Base-by-base conservation (phyloP, 1,140 invertebrate genomes). In the Plectus sambesii region DNA sequence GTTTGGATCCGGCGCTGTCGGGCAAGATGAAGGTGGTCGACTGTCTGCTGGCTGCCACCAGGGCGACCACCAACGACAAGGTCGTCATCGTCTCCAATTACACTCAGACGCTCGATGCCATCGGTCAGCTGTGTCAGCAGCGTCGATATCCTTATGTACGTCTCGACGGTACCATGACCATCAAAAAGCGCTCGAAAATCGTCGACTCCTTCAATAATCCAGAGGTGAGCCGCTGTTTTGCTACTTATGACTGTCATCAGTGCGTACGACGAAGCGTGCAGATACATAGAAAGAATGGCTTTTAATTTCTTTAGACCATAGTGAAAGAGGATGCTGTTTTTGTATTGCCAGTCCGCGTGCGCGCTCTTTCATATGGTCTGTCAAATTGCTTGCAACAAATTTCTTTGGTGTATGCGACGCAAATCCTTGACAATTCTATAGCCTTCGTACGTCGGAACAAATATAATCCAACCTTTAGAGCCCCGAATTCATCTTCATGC, bases 41-140 rank as follows among this genome's bases (percentile, higher is more conserved):
- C 72, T 85, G 82, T 63, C 78, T 99, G 40, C 73, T 99, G 33
- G 92, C 90, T 2, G 77, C 89, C 43, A 79, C 97, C 36, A 87
- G 88, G 69, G 73, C 80, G 12, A 83, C 80, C 8, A 87, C 83
- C 2, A 81, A 81, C 60, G 94, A 99, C 68, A 97, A 96, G 75
- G 85, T 98, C 40, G 93, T 99, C 1, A 74, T 99, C 1, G 89
- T 99, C 5, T 98, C 93, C 15, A 99, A 99, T 72, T 99, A 98
- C 65, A 99, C 94, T 2, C 90, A 98, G 73, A 99, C 93, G 0
- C 74, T 99, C 54, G 94, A 98, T 74, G 72, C 97, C 40, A 98
- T 98, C 76, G 87, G 53, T 52, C 25, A 69, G 61, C 38, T 69
- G 20, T 69, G 63, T 36, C 37, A 53, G 25, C 37, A 70, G 8